phyloP scores from a whole-genome alignment of 2,797 vertebrate genomes.

The Cyprinodon diabolis region DNA sequence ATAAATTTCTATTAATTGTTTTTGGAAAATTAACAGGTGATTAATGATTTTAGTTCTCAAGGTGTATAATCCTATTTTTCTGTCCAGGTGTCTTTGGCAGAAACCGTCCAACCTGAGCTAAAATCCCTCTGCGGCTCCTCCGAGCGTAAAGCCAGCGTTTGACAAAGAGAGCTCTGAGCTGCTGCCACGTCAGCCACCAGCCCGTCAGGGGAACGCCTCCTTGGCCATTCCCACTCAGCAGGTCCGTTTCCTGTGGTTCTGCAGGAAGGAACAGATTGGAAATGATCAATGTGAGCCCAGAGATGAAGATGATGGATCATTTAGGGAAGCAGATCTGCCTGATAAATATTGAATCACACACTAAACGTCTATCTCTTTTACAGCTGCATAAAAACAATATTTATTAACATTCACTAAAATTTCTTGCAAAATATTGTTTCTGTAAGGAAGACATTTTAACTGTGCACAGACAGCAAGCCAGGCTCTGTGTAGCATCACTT shows the following conservation, averaged over 20 bases:
- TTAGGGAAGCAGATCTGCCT: not conserved
- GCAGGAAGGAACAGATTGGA: slow-evolving; percentile 13
- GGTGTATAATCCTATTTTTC: not conserved
- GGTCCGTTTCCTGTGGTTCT: slow-evolving; percentile 81
- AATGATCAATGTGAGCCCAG: not conserved
- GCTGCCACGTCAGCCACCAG: slow-evolving; percentile 83
- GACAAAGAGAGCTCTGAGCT: slow-evolving; percentile 87
- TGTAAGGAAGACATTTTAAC: not conserved
- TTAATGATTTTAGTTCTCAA: not conserved
- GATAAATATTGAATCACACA: not conserved
- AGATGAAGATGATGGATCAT: not conserved
- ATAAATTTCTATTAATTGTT: not conserved
- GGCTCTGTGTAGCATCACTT: not conserved
- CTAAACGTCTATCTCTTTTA: not conserved
- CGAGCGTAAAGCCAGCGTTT: slow-evolving; percentile 87
- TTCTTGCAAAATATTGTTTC: not conserved
- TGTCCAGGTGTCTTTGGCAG: not conserved
- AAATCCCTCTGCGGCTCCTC: slow-evolving; percentile 86
- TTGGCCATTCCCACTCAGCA: slow-evolving; percentile 67
- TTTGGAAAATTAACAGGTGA: not conserved
- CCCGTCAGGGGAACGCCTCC: slow-evolving; percentile 64
- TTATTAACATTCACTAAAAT: not conserved
- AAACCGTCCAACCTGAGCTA: slow-evolving; percentile 74
- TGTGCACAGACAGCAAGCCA: not conserved
- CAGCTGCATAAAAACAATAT: not conserved